These are phyloP conservation scores for Kradibia gibbosae DNA, from an alignment of 1,140 invertebrate species.

Conservation along the genomic window DNA sequence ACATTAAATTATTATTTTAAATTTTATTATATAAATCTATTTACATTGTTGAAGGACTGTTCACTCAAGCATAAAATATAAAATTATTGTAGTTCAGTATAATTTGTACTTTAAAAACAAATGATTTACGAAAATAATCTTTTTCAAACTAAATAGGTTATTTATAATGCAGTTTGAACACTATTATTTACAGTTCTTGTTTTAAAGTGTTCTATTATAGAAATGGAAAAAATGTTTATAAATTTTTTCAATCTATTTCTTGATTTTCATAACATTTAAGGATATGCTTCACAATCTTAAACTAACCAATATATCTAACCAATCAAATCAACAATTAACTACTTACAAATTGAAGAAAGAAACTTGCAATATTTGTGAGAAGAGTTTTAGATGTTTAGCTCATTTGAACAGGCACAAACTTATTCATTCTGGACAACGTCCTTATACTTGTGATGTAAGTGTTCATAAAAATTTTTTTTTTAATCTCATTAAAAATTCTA, in stretches of 20 bases:
- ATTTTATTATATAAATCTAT: too few relatives aligned
- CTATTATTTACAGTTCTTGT: too few relatives aligned
- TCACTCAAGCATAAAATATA: too few relatives aligned
- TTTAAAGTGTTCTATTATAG: background rate
- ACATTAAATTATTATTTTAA: too few relatives aligned
- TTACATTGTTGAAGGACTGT: too few relatives aligned
- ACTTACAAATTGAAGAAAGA: slow-evolving; percentile 55
- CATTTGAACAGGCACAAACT: slow-evolving; percentile 69
- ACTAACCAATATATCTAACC: slow-evolving; percentile 58
- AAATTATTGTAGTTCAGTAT: too few relatives aligned
- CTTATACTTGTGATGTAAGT: slow-evolving; percentile 67
- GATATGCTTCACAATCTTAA: slow-evolving; percentile 66
- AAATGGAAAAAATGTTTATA: slow-evolving; percentile 3
- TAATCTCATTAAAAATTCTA: slow-evolving; percentile 34
- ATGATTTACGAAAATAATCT: too few relatives aligned
- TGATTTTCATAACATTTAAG: slow-evolving; percentile 52
- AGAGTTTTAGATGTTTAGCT: slow-evolving; percentile 66
- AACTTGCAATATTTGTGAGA: slow-evolving; percentile 63
- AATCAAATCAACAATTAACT: slow-evolving; percentile 50
- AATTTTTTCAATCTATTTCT: background rate
- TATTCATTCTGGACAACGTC: slow-evolving; percentile 66
- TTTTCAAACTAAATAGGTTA: too few relatives aligned
- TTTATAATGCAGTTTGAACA: too few relatives aligned
- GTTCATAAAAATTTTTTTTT: slow-evolving; percentile 33
- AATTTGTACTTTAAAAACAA: too few relatives aligned